A percentile compares a stretch with the other conserved stretches of the same genome.
Evolutionary conservation across 1,140 invertebrate species (phyloP).

Genomic region (Eumaeus atala): DNA sequence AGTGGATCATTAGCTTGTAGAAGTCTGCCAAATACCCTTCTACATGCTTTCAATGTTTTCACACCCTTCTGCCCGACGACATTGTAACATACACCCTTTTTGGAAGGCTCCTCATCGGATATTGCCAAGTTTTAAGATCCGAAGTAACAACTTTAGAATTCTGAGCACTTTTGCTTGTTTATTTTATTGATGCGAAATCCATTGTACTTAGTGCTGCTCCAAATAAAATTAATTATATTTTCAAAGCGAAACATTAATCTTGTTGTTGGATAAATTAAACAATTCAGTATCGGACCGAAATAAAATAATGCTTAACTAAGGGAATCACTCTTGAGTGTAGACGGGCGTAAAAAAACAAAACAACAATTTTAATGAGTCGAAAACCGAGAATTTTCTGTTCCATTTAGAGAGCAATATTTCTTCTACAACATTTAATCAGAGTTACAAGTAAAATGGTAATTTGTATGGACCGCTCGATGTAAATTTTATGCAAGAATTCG

Average conservation of each 20-base stretch:
- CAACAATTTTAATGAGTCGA: conserved; percentile 71
- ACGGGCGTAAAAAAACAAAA: conserved; percentile 50
- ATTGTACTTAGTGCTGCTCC: not conserved
- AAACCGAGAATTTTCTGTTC: conserved; percentile 69
- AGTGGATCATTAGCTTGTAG: conserved; percentile 68
- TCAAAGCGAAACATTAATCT: conserved; percentile 21
- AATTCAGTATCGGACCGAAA: conserved; percentile 31
- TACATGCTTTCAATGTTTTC: conserved; percentile 51
- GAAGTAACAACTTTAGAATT: not conserved
- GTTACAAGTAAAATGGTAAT: conserved; percentile 72
- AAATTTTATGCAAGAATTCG: conserved; percentile 73
- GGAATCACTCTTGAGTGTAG: conserved; percentile 37
- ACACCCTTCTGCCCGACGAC: conserved; percentile 54
- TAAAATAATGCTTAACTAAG: conserved; percentile 46
- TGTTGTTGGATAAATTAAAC: conserved; percentile 36
- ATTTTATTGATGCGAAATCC: conserved; percentile 3
- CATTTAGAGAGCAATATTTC: conserved; percentile 72
- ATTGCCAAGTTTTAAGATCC: conserved; percentile 44
- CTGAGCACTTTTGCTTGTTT: conserved; percentile 7
- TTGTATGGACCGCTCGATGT: conserved; percentile 73
- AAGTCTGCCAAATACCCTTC: conserved; percentile 67
- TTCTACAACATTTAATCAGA: conserved; percentile 74
- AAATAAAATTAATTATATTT: conserved; percentile 8
- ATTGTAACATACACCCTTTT: conserved; percentile 62
- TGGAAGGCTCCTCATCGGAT: conserved; percentile 38